A percentile compares a stretch with the other conserved stretches of the same genome.
Conservation (phyloP, 2,888 invertebrate genomes). For the Epirrhoe tristata region DNA sequence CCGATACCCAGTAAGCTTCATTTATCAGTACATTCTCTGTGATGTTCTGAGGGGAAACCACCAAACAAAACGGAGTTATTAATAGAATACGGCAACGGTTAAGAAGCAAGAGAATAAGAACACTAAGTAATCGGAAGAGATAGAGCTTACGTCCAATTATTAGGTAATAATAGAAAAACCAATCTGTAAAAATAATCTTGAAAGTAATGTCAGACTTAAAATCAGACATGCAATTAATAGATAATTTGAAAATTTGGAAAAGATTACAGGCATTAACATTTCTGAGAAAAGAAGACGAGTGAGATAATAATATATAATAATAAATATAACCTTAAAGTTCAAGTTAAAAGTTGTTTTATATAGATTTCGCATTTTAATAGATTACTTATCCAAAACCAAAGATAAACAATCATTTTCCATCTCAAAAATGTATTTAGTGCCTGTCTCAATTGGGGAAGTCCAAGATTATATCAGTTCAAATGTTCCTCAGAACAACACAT, state of each 20-base stretch:
- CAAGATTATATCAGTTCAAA: slow-evolving; percentile 20
- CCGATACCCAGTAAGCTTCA: slow-evolving; percentile 96
- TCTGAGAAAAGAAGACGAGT: slow-evolving; percentile 48
- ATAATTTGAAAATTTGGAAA: slow-evolving; percentile 65
- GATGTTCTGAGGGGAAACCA: slow-evolving; percentile 95
- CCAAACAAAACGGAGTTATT: slow-evolving; percentile 84
- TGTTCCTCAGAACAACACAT: slow-evolving; percentile 65
- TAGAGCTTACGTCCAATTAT: slow-evolving; percentile 78
- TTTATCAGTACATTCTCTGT: slow-evolving; percentile 98
- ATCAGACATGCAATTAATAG: slow-evolving; percentile 66
- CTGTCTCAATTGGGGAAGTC: slow-evolving; percentile 29
- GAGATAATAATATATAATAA: background rate
- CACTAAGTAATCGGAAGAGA: slow-evolving; percentile 58
- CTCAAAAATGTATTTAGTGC: slow-evolving; percentile 32
- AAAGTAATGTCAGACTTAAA: slow-evolving; percentile 56
- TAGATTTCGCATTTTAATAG: too few relatives aligned
- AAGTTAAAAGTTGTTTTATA: too few relatives aligned
- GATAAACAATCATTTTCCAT: slow-evolving; percentile 28
- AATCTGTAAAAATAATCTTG: slow-evolving; percentile 75
- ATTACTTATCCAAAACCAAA: slow-evolving; percentile 4
- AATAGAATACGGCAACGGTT: slow-evolving; percentile 67
- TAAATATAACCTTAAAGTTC: background rate
- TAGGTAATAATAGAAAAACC: slow-evolving; percentile 71
- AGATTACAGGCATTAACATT: slow-evolving; percentile 56
- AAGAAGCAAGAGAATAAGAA: slow-evolving; percentile 57